Evolutionary conservation across 2,113 vertebrate species (phyloP), one percentile per base, ranked within the genome.

Genomic region (Pollachius pollachius): DNA sequence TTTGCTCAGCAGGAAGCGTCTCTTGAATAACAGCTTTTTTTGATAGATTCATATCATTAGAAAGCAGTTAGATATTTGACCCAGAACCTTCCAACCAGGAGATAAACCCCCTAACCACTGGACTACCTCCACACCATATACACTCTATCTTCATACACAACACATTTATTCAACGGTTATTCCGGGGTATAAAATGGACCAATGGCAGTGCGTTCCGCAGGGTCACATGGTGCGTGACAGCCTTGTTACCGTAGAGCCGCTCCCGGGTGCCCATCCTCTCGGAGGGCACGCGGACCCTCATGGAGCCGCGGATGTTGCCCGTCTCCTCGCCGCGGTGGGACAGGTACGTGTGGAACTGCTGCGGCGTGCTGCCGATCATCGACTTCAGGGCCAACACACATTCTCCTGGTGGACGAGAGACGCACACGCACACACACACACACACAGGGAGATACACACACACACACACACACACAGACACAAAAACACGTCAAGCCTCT

Each of bases 321-420:
- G 96, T 98, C 82, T 99, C 97, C 83, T 99, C 97, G 0, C 97
- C 97, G 0, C 97, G 95, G 88, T 99, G 97, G 9, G 96, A 97
- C 71, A 99, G 89, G 83, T 94, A 98, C 4, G 97, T 99, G 83
- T 98, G 93, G 86, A 99, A 99, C 91, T 98, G 96, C 85, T 99
- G 97, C 0, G 94, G 90, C 0, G 97, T 99, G 91, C 96, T 98
- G 81, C 97, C 97, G 1, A 99, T 99, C 97, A 99, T 99, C 0
- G 97, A 99, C 85, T 99, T 99, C 59, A 99, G 93, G 0, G 96
- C 96, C 19, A 99, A 92, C 54, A 97, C 96, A n/a, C 97, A 98
- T 77, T 98, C 97, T 7, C 97, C 97, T 98, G 76, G 67, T 3
- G 68, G 19, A 63, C 4, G n/a, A 48, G 16, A 67, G 8, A 64